A percentile compares a stretch with the other conserved stretches of the same genome.
Evolutionary conservation across 92 coral and sea anemone species (phyloP).

Genomic region (Phenganax subtilis): DNA sequence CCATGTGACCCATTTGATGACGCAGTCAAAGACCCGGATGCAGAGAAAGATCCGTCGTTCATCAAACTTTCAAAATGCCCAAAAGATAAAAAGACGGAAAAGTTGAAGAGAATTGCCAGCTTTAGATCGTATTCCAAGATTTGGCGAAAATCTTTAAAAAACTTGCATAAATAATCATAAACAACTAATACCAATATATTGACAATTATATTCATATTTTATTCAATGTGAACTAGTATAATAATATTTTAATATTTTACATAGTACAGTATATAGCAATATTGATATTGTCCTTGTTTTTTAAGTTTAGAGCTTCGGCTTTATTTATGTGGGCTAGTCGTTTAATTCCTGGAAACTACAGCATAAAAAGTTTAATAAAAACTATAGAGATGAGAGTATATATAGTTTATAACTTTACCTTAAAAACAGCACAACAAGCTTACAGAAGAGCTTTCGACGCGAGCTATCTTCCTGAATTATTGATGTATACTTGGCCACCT

Average conservation of each 20-base stretch:
- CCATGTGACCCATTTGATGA: slow-evolving; percentile 39
- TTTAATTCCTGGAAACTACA: not conserved
- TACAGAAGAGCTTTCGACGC: not conserved
- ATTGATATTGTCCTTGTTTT: not conserved
- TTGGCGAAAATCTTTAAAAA: slow-evolving; percentile 7
- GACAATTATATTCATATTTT: not conserved
- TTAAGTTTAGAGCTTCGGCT: not conserved
- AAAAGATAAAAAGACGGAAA: slow-evolving; percentile 11
- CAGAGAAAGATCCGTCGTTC: slow-evolving; percentile 34
- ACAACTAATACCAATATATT: not conserved
- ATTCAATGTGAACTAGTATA: slow-evolving; percentile 14
- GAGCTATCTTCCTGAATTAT: slow-evolving; percentile 28
- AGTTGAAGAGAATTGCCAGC: not conserved
- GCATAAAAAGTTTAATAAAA: not conserved
- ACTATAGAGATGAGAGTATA: not conserved
- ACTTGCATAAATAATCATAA: not conserved
- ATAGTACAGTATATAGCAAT: not conserved
- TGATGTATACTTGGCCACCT: slow-evolving; percentile 33
- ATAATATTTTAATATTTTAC: slow-evolving; percentile 14
- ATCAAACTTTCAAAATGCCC: slow-evolving; percentile 36
- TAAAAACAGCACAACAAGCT: not conserved
- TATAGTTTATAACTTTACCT: not conserved
- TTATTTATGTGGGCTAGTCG: not conserved
- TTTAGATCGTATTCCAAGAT: not conserved
- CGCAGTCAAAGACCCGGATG: slow-evolving; percentile 31